Evolutionary conservation across 2,888 invertebrate genomes (phyloP).

Genomic region (Poecilobothrus nobilitatus): DNA sequence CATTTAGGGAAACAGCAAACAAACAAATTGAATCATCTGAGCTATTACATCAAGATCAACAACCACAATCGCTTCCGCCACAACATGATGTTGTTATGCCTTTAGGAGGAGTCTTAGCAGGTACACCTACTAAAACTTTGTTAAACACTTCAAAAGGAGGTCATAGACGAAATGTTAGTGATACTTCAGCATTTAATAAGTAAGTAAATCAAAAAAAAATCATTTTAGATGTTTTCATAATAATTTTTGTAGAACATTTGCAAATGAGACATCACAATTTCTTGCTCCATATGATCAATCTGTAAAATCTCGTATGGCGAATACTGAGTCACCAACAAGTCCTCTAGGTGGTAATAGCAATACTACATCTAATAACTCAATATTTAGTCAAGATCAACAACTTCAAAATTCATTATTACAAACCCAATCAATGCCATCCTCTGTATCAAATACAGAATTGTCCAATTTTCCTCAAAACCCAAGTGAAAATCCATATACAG

Average conservation of each 20-base stretch:
- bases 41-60: conserved; percentile 23
- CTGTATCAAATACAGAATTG: conserved; percentile 39
- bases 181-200: conserved; percentile 76
- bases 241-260: conserved; percentile 53
- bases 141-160: conserved; percentile 43
- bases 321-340: conserved; percentile 25
- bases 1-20: conserved; percentile 51
- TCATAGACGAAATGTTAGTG: conserved; percentile 74
- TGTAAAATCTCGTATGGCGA: conserved; percentile 47
- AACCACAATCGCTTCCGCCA: conserved; percentile 22
- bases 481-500: conserved; percentile 24
- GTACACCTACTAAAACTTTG: conserved; percentile 37
- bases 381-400: conserved; percentile 12
- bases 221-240: conserved; percentile 16
- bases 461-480: conserved; percentile 29
- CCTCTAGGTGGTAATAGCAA: conserved; percentile 28
- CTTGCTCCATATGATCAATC: conserved; percentile 64
- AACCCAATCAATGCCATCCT: conserved; percentile 30
- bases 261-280: conserved; percentile 65
- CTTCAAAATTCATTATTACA: conserved; percentile 8
- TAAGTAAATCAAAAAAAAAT: conserved; percentile 39
- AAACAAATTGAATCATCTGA: conserved; percentile 23
- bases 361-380: conserved; percentile 24
- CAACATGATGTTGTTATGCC: conserved; percentile 24
- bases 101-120: conserved; percentile 21